These are phyloP conservation scores for Sisor rabdophorus DNA, from an alignment of 2,113 vertebrate genomes.

Conservation along the genomic window DNA sequence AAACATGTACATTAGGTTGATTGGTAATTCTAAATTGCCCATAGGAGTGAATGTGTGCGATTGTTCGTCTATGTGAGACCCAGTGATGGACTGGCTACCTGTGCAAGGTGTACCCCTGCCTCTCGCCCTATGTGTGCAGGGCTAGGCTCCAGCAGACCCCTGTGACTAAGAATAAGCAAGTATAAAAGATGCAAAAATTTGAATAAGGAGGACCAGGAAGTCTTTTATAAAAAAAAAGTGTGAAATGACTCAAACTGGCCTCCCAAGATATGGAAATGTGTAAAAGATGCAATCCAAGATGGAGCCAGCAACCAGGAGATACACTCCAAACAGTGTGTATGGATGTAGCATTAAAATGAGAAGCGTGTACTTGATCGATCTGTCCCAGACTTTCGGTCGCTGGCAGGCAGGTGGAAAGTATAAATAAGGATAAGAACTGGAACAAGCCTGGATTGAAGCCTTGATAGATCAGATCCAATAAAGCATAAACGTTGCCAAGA, in stretches of 20 bases:
- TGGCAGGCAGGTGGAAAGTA: background rate
- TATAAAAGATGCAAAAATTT: too few relatives aligned
- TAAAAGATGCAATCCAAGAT: conserved; percentile 2
- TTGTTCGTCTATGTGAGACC: too few relatives aligned
- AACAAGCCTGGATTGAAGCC: background rate
- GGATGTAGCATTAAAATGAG: background rate
- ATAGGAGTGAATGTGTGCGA: too few relatives aligned
- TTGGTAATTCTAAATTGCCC: too few relatives aligned
- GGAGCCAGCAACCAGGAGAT: background rate
- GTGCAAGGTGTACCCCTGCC: too few relatives aligned
- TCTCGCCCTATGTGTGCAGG: too few relatives aligned
- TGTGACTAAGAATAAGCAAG: too few relatives aligned
- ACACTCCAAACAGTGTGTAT: background rate
- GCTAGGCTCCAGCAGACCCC: too few relatives aligned
- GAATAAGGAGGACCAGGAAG: too few relatives aligned
- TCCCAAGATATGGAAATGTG: background rate
- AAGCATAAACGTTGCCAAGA: background rate
- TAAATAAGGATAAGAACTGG: background rate
- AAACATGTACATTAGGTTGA: too few relatives aligned
- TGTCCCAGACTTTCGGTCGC: background rate
- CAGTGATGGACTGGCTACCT: too few relatives aligned
- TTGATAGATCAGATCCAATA: background rate
- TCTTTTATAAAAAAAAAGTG: conserved; percentile 14
- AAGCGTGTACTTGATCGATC: background rate
- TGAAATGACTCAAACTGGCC: conserved; percentile 2